phyloP scores from a whole-genome alignment of 2,888 invertebrate genomes.

The Colostygia pectinataria region DNA sequence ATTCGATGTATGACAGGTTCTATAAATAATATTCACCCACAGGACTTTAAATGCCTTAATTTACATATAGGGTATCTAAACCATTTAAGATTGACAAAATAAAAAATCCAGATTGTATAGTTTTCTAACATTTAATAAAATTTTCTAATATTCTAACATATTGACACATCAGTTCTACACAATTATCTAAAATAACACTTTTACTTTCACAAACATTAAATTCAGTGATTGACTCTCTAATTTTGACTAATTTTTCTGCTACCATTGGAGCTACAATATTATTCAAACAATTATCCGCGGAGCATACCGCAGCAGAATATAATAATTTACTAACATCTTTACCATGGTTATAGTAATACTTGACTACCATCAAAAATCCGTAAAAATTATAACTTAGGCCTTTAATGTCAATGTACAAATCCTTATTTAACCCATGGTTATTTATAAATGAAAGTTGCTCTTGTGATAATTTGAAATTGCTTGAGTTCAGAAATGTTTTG shows the following conservation, averaged over 20 bases:
- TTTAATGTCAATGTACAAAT: constrained; percentile 84
- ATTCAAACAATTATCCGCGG: constrained; percentile 63
- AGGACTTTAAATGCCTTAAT: no score
- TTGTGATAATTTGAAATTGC: constrained; percentile 67
- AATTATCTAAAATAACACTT: constrained; percentile 67
- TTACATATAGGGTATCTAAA: no score
- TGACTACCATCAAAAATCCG: constrained; percentile 73
- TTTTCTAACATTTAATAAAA: constrained; percentile 76
- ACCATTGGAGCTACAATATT: constrained; percentile 67
- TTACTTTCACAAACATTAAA: constrained; percentile 50
- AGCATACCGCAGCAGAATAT: constrained; percentile 73
- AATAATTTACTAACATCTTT: constrained; percentile 69
- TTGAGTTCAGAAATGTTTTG: constrained; percentile 60
- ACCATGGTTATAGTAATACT: constrained; percentile 66
- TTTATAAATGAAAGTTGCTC: constrained; percentile 85
- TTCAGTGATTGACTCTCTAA: constrained; percentile 58
- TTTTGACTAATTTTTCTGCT: constrained; percentile 51
- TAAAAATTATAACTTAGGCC: constrained; percentile 87
- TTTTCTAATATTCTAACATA: constrained; percentile 75
- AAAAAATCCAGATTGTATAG: neutral
- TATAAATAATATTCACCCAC: no score
- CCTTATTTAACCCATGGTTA: constrained; percentile 83
- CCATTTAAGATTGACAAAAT: no score
- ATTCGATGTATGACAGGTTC: no score
- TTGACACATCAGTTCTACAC: constrained; percentile 73